Base-by-base conservation (phyloP, 92 coral and sea anemone species). In the Ricordea florida region DNA sequence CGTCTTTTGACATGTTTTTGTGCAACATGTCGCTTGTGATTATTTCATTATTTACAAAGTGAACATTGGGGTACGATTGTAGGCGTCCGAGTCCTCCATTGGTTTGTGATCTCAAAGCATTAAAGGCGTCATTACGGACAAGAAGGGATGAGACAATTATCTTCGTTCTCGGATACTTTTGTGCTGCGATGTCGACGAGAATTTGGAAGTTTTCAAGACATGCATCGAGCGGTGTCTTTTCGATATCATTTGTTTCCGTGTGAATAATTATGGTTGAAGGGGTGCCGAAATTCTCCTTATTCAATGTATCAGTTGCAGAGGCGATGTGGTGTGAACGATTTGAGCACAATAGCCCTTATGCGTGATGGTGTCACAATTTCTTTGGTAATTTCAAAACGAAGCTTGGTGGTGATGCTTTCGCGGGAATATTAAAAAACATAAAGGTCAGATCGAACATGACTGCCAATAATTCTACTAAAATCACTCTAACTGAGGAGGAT, bases 201-300 rank as follows among this genome's bases (percentile, higher is more conserved):
- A 11, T 13, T 52, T 59, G 59, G 16, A 71, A 53, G 18, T 60
- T 20, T 13, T 42, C 69, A 5, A 29, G 29, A 26, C 79, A 66
- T n/a, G 66, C 21, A 2, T 74, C 72, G 10, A 33, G 49, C 7
- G 81, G 29, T 4, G 41, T 0, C 13, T 61, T 49, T 3, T 75
- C 55, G 10, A 75, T 17, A 23, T 75, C 82, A 29, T 75, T 75
- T 22, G 82, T 62, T 62, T 53, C 82, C 16, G 57, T 51, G 50
- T 75, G 82, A 36, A 49, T 75, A 14, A 27, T 23, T 3, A 69
- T 15, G 10, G 36, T n/a, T 4, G 76, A 50, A 15, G 76, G 76
- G 24, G 14, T 49, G 10, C 63, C 62, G 23, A 50, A 27, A 34
- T 69, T 16, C 1, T 27, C 11, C 4, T 13, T 37, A 20, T 24